Conservation (phyloP, 2,888 invertebrate species). For the Agrochola litura region DNA sequence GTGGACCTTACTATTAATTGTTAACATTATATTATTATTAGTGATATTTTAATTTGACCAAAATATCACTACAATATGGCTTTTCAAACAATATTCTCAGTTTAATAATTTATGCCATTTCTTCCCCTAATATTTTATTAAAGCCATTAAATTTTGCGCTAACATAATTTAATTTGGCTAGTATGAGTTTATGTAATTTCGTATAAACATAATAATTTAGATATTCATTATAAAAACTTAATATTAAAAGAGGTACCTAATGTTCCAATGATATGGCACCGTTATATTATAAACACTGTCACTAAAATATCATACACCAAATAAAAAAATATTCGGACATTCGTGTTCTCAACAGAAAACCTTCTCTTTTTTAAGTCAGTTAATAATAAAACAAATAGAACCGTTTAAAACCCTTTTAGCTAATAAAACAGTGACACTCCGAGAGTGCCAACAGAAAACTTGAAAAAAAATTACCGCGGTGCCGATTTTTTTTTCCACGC, state of each 20-base stretch:
- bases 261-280: too few relatives aligned
- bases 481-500: too few relatives aligned
- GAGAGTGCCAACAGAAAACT: too few relatives aligned
- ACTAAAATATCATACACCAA: not conserved
- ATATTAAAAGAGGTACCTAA: too few relatives aligned
- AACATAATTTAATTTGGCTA: not conserved
- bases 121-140: not conserved
- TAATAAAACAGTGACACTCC: not conserved
- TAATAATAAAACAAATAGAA: not conserved
- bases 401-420: constrained; percentile 27
- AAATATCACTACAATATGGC: too few relatives aligned
- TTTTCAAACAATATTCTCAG: not conserved
- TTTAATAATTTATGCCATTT: not conserved
- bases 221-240: not conserved
- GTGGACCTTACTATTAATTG: too few relatives aligned
- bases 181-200: not conserved
- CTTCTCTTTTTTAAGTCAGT: not conserved
- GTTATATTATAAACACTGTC: too few relatives aligned
- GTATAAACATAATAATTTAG: not conserved
- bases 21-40: too few relatives aligned
- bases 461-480: too few relatives aligned
- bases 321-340: too few relatives aligned
- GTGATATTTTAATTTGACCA: too few relatives aligned
- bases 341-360: not conserved
- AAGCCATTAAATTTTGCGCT: not conserved